Evolutionary conservation across 2,888 invertebrate species (phyloP).

Genomic region (Brachyopa scutellaris): DNA sequence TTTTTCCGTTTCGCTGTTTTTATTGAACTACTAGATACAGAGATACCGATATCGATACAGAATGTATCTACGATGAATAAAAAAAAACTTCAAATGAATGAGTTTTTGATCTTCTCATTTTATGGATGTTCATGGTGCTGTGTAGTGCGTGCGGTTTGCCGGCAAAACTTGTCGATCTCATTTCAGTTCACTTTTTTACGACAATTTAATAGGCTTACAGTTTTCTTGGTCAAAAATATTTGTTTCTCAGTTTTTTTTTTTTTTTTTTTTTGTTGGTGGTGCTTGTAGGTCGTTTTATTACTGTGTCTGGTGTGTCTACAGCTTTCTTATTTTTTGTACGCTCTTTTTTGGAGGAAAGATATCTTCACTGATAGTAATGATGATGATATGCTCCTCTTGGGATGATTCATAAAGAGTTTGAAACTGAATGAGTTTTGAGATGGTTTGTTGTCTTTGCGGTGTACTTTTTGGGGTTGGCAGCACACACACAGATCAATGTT

Average conservation of each 20-base stretch:
- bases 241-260: conserved; percentile 30
- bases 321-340: conserved; percentile 20
- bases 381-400: conserved; percentile 14
- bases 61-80: conserved; percentile 9
- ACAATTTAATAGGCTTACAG: conserved; percentile 68
- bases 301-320: conserved; percentile 49
- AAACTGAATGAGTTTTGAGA: conserved; percentile 48
- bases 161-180: conserved; percentile 57
- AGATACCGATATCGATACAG: conserved; percentile 54
- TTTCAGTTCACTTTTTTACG: conserved; percentile 61
- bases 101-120: conserved; percentile 69
- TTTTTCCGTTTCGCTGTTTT: conserved; percentile 10
- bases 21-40: conserved; percentile 48
- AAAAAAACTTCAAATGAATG: conserved; percentile 66
- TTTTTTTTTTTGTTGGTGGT: conserved; percentile 19
- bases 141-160: conserved; percentile 34
- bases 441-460: conserved; percentile 52
- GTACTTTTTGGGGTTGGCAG: conserved; percentile 16
- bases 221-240: conserved; percentile 53
- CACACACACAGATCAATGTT: conserved; percentile 35
- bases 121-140: conserved; percentile 55
- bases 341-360: conserved; percentile 4
- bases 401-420: conserved; percentile 58
- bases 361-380: conserved; percentile 46
- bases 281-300: conserved; percentile 51